Evolutionary conservation across 2,113 vertebrate genomes (phyloP).

Genomic region (Malurus melanocephalus): DNA sequence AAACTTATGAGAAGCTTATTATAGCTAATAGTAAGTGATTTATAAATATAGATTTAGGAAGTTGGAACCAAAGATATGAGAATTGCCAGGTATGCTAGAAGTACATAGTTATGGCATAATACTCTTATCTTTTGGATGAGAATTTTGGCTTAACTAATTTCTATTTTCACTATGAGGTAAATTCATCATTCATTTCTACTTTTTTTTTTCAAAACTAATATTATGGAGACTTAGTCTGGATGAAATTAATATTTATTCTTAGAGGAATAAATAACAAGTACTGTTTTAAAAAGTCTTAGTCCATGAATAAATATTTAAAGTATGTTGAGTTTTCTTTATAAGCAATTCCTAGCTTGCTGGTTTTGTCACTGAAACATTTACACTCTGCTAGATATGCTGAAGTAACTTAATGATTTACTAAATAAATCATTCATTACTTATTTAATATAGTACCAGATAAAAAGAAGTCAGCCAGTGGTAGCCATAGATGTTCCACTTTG

Average conservation of each 20-base stretch:
- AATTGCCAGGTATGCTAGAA: neutral
- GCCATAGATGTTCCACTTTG: neutral
- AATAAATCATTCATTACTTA: conserved; percentile 61
- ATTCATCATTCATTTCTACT: neutral
- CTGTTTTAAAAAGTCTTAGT: neutral
- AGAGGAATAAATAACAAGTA: neutral
- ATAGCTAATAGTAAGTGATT: neutral
- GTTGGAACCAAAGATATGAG: neutral
- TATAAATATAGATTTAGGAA: neutral
- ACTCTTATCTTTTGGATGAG: neutral
- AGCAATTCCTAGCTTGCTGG: neutral
- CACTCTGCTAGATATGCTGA: conserved; percentile 18
- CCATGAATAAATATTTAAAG: neutral
- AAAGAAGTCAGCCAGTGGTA: neutral
- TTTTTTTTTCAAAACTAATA: neutral
- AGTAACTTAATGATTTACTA: conserved; percentile 55
- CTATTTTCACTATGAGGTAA: neutral
- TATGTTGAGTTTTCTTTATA: neutral
- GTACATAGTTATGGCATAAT: neutral
- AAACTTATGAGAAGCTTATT: neutral
- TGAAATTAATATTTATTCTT: neutral
- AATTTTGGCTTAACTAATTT: neutral
- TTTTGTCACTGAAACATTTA: conserved; percentile 1
- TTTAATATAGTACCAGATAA: conserved; percentile 23
- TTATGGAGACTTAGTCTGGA: neutral